Conservation (phyloP, 2,797 vertebrate species). For the Syndactyla subalaris region DNA sequence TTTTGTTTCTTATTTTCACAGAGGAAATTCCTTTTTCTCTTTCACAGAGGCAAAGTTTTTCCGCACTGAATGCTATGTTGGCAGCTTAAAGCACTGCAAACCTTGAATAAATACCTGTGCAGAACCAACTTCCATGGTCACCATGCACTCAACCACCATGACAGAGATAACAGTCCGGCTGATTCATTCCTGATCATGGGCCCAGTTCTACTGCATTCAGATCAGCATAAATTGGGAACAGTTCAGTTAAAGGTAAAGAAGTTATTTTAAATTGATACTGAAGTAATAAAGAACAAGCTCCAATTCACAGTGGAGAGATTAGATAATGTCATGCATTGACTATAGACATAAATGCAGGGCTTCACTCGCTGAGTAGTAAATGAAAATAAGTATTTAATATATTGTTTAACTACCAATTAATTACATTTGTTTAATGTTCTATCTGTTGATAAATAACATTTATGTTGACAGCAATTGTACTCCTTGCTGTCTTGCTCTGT, state of each 20-base stretch:
- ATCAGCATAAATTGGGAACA: background rate
- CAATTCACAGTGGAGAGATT: background rate
- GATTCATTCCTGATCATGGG: background rate
- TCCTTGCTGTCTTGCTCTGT: background rate
- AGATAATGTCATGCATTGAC: background rate
- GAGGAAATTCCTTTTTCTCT: background rate
- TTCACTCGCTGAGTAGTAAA: background rate
- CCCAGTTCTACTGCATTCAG: background rate
- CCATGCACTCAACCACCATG: background rate
- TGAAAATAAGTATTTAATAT: background rate
- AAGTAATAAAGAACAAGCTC: background rate
- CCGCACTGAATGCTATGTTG: background rate
- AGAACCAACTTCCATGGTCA: background rate
- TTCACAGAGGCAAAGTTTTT: background rate
- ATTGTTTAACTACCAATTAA: background rate
- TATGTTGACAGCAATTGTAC: background rate
- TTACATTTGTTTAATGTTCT: conserved; percentile 1
- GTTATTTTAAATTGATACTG: background rate
- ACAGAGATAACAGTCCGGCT: background rate
- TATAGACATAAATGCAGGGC: background rate
- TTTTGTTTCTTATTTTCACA: background rate
- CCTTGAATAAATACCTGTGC: background rate
- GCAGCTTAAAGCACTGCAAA: background rate
- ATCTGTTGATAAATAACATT: background rate
- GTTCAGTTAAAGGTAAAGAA: background rate